Percentiles rank a stretch among this genome's conserved stretches.
Conservation (phyloP, 2,113 vertebrate species). For the Okapia johnstoni region DNA sequence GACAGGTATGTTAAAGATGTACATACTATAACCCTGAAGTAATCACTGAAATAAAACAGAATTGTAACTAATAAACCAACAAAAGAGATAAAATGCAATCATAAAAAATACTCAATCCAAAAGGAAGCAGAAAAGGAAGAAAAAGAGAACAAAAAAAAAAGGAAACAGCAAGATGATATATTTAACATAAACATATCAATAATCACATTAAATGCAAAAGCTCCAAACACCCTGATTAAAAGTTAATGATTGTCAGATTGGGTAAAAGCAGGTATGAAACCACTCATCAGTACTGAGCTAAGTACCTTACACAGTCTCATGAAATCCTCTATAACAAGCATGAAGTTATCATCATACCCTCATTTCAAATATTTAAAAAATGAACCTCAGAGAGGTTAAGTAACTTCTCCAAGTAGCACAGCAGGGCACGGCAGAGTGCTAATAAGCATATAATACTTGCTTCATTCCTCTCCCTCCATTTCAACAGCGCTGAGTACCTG, state of each 20-base stretch:
- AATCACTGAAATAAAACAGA: neutral
- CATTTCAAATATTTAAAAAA: neutral
- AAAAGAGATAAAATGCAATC: neutral
- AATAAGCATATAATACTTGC: neutral
- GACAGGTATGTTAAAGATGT: neutral
- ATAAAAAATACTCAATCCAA: neutral
- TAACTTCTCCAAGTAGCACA: neutral
- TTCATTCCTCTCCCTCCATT: neutral
- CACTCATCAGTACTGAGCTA: neutral
- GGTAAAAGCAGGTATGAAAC: neutral
- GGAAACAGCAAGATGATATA: neutral
- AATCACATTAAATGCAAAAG: neutral
- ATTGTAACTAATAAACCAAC: neutral
- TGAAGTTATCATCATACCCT: neutral
- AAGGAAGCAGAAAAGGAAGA: neutral
- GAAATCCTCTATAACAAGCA: neutral
- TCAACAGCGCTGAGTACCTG: neutral
- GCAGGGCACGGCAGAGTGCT: neutral
- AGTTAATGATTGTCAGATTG: neutral
- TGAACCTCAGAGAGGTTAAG: neutral
- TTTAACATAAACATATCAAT: neutral
- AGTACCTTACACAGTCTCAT: neutral
- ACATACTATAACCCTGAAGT: neutral
- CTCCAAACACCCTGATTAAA: neutral
- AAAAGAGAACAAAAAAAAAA: neutral